Conservation (phyloP, 2,113 vertebrate species). For the Sylvicapra grimmia region DNA sequence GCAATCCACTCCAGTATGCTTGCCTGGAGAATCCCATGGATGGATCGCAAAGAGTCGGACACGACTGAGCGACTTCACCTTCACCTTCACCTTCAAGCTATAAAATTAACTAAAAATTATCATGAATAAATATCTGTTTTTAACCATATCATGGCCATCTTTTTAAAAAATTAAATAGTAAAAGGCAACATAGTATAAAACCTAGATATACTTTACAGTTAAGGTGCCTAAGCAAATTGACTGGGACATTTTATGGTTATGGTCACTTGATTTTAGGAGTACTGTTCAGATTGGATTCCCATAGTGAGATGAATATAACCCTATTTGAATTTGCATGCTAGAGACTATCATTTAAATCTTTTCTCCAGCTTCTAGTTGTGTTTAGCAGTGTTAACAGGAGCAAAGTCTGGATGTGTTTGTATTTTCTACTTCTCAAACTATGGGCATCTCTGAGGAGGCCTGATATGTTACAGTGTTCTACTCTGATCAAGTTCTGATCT, state of each 20-base stretch:
- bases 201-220: not conserved
- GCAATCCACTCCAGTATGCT: no score
- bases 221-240: not conserved
- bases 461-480: not conserved
- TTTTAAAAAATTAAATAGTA: not conserved
- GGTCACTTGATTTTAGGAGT: not conserved
- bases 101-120: constrained; percentile 39
- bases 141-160: not conserved
- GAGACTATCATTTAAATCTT: not conserved
- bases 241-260: not conserved
- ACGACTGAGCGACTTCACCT: no score
- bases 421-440: not conserved
- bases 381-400: not conserved
- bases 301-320: not conserved
- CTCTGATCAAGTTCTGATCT: not conserved
- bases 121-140: not conserved
- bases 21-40: no score
- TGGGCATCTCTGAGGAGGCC: not conserved
- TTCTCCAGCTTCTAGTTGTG: not conserved
- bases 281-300: not conserved
- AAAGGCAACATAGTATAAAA: not conserved
- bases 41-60: no score
- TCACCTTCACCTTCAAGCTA: no score
- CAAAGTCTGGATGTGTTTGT: not conserved
- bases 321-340: not conserved